Evolutionary conservation across 2,113 vertebrate genomes (phyloP), one percentile per base, ranked within the genome.

Genomic region (Corapipo altera): DNA sequence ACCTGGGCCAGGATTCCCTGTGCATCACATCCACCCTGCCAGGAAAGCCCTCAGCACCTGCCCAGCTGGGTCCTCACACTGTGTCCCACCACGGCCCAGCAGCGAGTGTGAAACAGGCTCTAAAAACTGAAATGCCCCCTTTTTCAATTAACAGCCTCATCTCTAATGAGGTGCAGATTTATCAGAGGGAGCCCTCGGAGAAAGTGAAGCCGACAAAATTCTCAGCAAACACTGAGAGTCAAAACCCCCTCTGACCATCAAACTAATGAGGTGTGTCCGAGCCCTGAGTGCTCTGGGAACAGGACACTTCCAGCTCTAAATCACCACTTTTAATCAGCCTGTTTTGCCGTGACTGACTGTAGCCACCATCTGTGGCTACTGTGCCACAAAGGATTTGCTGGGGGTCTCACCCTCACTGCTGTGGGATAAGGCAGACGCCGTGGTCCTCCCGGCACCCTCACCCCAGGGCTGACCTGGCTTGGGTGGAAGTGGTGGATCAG

Each of bases 391-490:
- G 75, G n/a, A 66, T 32, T 15, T 24, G 66, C 24, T 70, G 84
- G 66, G 65, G 84, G 75, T 85, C 71, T 69, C 41, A 6, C 16
- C 21, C 62, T 33, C 0, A 2, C 17, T 32, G 21, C 65, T 6
- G 9, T 0, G 26, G 69, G 52, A 35, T 7, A 7, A 12, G 0
- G 8, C 3, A 7, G 41, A 17, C 26, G 18, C 9, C 2, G 4
- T 1, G 44, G 28, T 37, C 48, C 52, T 48, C 27, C 28, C 1
- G 9, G 13, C 43, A 49, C 2, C 72, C 58, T 8, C 48, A 3
- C 32, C 37, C 49, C 0, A 1, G 55, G 43, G 46, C 32, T 8
- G 69, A 48, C 15, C 7, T 4, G 15, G 16, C 10, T 1, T 0
- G 19, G 88, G 8, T 12, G 5, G 4, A 39, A 23, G 12, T 0